A percentile compares a stretch with the other conserved stretches of the same genome.
phyloP scores from a whole-genome alignment of 2,113 vertebrate genomes.

The Pithys albifrons region DNA sequence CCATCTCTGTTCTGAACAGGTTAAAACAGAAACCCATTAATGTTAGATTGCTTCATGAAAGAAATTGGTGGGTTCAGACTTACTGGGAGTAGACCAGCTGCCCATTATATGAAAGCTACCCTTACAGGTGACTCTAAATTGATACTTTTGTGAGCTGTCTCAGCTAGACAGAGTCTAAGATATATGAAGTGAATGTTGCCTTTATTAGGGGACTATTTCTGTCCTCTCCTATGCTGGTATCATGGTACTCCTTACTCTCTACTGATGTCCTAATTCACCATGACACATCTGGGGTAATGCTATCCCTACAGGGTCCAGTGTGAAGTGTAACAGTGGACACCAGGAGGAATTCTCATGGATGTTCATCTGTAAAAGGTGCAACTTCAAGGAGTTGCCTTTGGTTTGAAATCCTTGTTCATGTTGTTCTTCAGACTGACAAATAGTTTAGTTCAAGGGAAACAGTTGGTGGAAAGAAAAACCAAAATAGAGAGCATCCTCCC shows the following conservation, averaged over 20 bases:
- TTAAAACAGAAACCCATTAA: not conserved
- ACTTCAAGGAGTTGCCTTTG: not conserved
- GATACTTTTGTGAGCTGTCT: not conserved
- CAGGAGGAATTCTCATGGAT: not conserved
- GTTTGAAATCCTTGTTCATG: not conserved
- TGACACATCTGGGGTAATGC: not conserved
- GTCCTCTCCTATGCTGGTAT: not conserved
- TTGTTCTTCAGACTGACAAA: not conserved
- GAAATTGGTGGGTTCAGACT: not conserved
- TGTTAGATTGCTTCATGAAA: conserved; percentile 4
- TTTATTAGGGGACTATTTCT: not conserved
- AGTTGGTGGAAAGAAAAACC: not conserved
- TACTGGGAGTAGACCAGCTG: not conserved
- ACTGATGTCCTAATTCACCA: not conserved
- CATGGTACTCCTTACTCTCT: not conserved
- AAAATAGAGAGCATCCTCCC: rapidly evolving
- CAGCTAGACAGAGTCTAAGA: not conserved
- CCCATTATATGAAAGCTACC: not conserved
- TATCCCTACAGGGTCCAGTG: not conserved
- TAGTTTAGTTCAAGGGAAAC: not conserved
- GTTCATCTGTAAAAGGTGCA: not conserved
- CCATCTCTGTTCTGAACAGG: not conserved
- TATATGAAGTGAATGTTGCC: not conserved
- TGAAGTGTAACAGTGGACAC: not conserved
- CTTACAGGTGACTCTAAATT: not conserved